Evolutionary conservation across 2,888 invertebrate species (phyloP), one percentile per base, ranked within the genome.

Genomic region (Caenorhabditis sinica): DNA sequence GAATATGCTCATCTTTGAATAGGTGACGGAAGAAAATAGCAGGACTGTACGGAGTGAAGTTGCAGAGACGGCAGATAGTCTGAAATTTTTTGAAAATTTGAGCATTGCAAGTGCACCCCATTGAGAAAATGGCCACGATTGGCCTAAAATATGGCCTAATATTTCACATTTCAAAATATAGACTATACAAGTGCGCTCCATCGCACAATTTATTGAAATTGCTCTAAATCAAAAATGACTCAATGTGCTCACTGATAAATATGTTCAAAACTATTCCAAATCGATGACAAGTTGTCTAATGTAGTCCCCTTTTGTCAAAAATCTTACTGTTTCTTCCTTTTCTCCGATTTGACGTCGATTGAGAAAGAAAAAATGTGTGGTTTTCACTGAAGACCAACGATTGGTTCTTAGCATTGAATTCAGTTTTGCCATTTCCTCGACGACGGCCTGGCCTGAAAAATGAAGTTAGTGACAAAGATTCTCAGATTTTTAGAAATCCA

Each of bases 1-100:
- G 6, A 2, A 30, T 28, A 33, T 76, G 76, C 8, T 45, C 6
- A 23, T 45, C 20, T 45, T 49, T 20, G 33, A 68, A 76, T 1
- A 76, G 20, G n/a, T 76, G 76, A 8, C 45, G 20, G 36, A 68
- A 60, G 28, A 76, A 66, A 0, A 68, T 33, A 20, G 20, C 28
- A 20, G 56, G 23, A 60, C 23, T 30, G 49, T n/a, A 68, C 11
- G 76, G 76, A 6, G 76, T 68, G 58, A 30, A 68, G 5, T 58
- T 45, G 28, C 76, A 76, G 5, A 68, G 36, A 17, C 68, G 66
- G 33, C 76, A 76, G 33, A 68, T 45, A 6, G 68, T 30, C 76
- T 68, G 56, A 20, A 58, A 71, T 9, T 15, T n/a, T n/a, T 33
- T 20, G 49, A 11, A 28, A 45, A 45, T 30, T n/a, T 30, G 2